These are phyloP conservation scores for Cryptoblepharus egeriae DNA, from an alignment of 2,797 vertebrate species.

Conservation along the genomic window DNA sequence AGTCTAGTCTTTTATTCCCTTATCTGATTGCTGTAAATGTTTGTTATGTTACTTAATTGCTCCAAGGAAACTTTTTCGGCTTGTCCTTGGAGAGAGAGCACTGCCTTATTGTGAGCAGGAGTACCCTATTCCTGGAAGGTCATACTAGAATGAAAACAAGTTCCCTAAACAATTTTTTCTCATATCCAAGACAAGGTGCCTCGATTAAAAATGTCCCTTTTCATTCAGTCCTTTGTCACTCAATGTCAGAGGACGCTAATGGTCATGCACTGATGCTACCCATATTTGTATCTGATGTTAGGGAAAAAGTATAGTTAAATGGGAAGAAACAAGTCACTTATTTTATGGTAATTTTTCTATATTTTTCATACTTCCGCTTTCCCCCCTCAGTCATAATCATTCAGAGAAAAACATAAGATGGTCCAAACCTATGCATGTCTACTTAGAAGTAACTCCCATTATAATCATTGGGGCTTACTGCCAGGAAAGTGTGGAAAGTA, in stretches of 20 bases:
- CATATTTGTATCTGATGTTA: background rate
- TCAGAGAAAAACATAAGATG: background rate
- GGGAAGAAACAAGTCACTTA: background rate
- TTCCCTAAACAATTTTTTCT: background rate
- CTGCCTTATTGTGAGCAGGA: slow-evolving; percentile 14
- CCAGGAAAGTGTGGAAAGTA: no score
- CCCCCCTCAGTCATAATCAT: background rate
- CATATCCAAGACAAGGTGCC: no score
- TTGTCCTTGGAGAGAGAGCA: slow-evolving; percentile 3
- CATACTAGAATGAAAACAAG: background rate
- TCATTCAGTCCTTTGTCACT: background rate
- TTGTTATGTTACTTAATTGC: background rate
- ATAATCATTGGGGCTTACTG: no score
- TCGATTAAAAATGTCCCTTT: slow-evolving; percentile 4
- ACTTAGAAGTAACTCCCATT: no score
- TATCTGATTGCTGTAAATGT: background rate
- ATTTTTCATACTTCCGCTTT: no score
- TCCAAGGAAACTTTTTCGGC: background rate
- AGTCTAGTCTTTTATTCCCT: background rate
- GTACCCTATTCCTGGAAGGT: slow-evolving; percentile 30
- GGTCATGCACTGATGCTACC: slow-evolving; percentile 8
- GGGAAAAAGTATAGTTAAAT: no score
- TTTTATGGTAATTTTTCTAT: background rate
- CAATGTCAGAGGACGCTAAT: background rate
- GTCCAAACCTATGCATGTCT: no score